Conservation (phyloP, 2,888 invertebrate species). For the Heliconius ismenius region DNA sequence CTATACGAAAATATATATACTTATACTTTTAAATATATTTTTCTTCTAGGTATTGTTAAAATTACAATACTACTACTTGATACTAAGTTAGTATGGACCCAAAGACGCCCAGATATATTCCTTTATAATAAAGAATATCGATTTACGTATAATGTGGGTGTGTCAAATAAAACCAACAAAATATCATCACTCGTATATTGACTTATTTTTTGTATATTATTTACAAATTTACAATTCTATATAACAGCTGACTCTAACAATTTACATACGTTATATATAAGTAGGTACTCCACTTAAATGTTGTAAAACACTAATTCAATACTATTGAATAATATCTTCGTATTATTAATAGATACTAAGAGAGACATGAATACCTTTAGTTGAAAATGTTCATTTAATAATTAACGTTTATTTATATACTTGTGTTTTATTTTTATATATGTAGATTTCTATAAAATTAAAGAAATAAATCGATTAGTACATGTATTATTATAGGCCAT, state of each 20-base stretch:
- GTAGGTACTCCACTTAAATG: conserved; percentile 14
- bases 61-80: no score
- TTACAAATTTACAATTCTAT: conserved; percentile 72
- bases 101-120: no score
- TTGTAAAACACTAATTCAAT: conserved; percentile 6
- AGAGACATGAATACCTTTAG: neutral
- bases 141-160: conserved; percentile 47
- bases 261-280: conserved; percentile 32
- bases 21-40: no score
- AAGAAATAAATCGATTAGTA: neutral
- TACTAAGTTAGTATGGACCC: no score
- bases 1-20: no score
- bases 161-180: conserved; percentile 67
- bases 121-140: no score
- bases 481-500: neutral
- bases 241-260: conserved; percentile 51
- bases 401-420: neutral
- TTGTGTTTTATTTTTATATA: neutral
- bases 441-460: no score
- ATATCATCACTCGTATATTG: conserved; percentile 78
- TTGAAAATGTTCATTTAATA: conserved; percentile 13
- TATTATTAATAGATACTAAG: neutral
- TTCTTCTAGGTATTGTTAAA: no score
- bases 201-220: conserved; percentile 64
- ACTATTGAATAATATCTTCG: conserved; percentile 17